Evolutionary conservation across 2,888 invertebrate genomes (phyloP).

Genomic region (Cinara cedri): DNA sequence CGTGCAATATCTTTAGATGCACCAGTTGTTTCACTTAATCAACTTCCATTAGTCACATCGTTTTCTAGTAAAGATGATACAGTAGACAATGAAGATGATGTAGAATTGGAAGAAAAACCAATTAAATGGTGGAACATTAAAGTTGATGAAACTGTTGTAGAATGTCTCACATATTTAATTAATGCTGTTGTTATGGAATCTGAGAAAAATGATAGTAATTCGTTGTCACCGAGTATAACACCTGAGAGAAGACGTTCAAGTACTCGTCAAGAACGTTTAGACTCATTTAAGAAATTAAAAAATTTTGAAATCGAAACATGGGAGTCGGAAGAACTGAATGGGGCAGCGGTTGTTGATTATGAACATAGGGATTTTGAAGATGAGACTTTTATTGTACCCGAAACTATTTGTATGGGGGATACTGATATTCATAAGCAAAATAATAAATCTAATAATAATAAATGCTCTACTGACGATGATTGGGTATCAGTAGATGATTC

Average conservation of each 20-base stretch:
- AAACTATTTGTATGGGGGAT: no score
- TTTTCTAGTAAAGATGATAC: slow-evolving; percentile 90
- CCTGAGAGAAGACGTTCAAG: slow-evolving; percentile 60
- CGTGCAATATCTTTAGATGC: slow-evolving; percentile 85
- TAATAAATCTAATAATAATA: slow-evolving; percentile 8
- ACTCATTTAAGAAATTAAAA: slow-evolving; percentile 61
- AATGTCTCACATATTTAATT: slow-evolving; percentile 48
- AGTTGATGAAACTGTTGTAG: slow-evolving; percentile 58
- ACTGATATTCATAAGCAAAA: neutral
- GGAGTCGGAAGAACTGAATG: slow-evolving; percentile 61
- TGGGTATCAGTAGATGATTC: slow-evolving; percentile 51
- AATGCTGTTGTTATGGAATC: slow-evolving; percentile 35
- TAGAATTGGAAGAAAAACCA: slow-evolving; percentile 60
- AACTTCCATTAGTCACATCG: slow-evolving; percentile 81
- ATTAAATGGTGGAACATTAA: slow-evolving; percentile 50
- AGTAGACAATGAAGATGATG: slow-evolving; percentile 73
- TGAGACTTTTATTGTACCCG: slow-evolving; percentile 29
- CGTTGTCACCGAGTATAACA: slow-evolving; percentile 60
- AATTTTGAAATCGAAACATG: slow-evolving; percentile 61
- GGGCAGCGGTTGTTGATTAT: slow-evolving; percentile 35
- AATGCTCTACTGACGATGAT: slow-evolving; percentile 45
- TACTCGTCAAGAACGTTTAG: slow-evolving; percentile 61
- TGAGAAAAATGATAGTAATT: slow-evolving; percentile 34
- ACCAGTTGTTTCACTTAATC: slow-evolving; percentile 79
- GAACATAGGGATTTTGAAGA: slow-evolving; percentile 53